Conservation (phyloP, 2,113 vertebrate species). For the Ailurus styani region DNA sequence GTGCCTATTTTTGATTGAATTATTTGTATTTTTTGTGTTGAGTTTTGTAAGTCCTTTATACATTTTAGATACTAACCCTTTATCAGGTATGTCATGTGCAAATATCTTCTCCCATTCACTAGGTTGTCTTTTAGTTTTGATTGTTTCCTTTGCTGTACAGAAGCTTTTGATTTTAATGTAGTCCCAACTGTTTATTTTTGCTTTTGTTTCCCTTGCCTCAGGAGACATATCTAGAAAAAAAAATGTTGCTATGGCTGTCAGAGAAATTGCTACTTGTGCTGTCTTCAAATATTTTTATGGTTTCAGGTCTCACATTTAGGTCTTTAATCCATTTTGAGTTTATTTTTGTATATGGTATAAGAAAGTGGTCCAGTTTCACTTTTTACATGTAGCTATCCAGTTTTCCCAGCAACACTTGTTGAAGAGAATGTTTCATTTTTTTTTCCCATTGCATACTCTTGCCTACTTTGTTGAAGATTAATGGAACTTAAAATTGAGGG, state of each 20-base stretch:
- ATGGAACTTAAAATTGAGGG: not conserved
- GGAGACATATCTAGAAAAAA: not conserved
- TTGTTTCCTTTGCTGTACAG: not conserved
- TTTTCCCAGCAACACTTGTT: no score
- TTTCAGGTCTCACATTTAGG: not conserved
- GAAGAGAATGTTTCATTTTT: not conserved
- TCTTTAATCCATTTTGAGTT: not conserved
- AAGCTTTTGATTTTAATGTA: not conserved
- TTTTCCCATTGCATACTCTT: not conserved
- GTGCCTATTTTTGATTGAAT: not conserved
- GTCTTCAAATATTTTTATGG: not conserved
- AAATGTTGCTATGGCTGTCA: not conserved
- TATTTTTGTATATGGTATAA: no score
- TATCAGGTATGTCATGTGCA: not conserved
- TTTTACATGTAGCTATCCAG: no score
- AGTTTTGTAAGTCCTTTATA: not conserved
- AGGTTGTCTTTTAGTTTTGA: not conserved
- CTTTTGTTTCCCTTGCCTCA: no score
- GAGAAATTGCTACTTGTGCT: not conserved
- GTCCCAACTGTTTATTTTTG: no score
- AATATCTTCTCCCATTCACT: not conserved
- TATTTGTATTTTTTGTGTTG: not conserved
- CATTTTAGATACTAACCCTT: not conserved
- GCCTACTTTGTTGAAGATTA: not conserved
- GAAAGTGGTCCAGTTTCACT: no score